Conservation (phyloP, 2,797 vertebrate species). For the Podargus strigoides region DNA sequence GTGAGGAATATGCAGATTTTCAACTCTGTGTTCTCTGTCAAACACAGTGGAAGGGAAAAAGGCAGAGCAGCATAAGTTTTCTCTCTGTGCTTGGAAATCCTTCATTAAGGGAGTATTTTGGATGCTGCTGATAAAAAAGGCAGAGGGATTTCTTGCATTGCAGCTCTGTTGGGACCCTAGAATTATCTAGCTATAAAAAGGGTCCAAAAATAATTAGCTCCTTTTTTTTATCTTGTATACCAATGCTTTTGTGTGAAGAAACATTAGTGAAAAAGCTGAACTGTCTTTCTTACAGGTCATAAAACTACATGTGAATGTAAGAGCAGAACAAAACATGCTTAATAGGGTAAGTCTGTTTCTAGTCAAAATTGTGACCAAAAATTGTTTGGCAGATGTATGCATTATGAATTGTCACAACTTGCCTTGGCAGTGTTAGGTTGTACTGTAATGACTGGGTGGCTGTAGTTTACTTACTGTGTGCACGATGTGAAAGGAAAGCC, state of each 20-base stretch:
- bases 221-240: background rate
- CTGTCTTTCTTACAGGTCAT: conserved; percentile 77
- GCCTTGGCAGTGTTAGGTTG: background rate
- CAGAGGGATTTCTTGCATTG: background rate
- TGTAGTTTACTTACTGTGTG: background rate
- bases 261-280: background rate
- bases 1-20: background rate
- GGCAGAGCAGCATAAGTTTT: background rate
- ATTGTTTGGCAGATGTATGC: background rate
- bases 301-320: conserved; percentile 82
- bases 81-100: background rate
- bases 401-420: background rate
- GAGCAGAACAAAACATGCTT: conserved; percentile 80
- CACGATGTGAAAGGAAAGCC: background rate
- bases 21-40: background rate
- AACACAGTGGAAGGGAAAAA: background rate
- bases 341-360: conserved; percentile 77
- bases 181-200: background rate
- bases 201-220: background rate
- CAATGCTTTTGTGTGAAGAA: background rate
- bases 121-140: background rate
- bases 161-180: background rate
- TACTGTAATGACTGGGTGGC: background rate
- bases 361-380: background rate
- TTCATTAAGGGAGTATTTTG: background rate